Evolutionary conservation across 2,888 invertebrate species (phyloP), one percentile per base, ranked within the genome.

Genomic region (Tineola bisselliella): DNA sequence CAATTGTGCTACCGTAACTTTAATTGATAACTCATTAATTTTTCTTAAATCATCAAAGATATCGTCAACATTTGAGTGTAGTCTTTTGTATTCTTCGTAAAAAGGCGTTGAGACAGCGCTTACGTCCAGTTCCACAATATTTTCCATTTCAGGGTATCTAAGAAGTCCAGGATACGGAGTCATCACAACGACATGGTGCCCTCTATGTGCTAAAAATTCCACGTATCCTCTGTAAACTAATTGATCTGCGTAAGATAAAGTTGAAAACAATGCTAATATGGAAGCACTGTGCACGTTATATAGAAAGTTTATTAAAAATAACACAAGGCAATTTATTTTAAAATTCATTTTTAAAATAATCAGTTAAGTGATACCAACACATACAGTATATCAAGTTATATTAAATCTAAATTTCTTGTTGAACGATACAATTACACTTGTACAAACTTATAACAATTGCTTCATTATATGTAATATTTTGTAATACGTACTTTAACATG

Each of bases 131-230:
- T 84, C 87, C 0, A 80, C 70, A 11, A 87, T 78, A 60, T 65
- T 76, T 61, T 87, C 81, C 1, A 63, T 62, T 44, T 81, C 83
- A 48, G 81, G 79, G 58, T 73, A 70, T 30, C 70, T 67, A 64
- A 81, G 83, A 6, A 81, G 74, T 10, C 84, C 84, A 1, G 87
- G 84, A 63, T 79, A 84, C 1, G 87, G 77, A 8, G 84, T 87
- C 87, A 86, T 86, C 19, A 82, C 65, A 5, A 82, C 78, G 1
- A 84, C 64, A 10, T 76, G 73, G 62, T 87, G 84, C 0, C 83
- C 84, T 63, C 66, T 71, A 59, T 75, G 73, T 0, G 74, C 74
- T 1, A 87, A 75, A 11, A 74, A 69, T 6, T 82, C 75, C 8
- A 84, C 63, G 67, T 81, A 84, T 62, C 77, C 81, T 66, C 83